Evolutionary conservation across 2,113 vertebrate genomes (phyloP).

Genomic region (Corvus moneduloides): DNA sequence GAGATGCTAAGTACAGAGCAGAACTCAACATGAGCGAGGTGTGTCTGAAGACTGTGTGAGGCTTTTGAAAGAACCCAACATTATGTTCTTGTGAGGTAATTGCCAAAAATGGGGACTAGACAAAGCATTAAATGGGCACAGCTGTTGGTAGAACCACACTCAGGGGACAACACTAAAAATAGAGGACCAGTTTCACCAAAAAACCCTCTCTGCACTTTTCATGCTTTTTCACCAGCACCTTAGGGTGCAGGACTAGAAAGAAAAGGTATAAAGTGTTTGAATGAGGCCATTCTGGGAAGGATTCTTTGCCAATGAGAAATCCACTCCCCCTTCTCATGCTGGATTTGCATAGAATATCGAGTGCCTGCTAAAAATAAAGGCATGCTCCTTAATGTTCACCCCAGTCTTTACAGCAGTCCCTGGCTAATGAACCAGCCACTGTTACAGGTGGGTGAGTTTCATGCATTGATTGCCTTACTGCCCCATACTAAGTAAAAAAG

Average conservation of each 20-base stretch:
- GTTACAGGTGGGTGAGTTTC: not conserved
- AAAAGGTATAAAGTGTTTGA: not conserved
- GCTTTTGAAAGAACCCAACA: not conserved
- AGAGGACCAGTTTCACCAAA: not conserved
- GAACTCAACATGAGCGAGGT: not conserved
- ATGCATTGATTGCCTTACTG: not conserved
- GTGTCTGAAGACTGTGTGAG: not conserved
- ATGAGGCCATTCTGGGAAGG: not conserved
- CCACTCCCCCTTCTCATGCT: not conserved
- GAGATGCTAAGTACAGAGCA: not conserved
- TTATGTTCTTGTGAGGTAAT: not conserved
- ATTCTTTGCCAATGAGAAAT: not conserved
- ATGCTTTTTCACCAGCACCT: not conserved
- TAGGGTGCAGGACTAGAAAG: not conserved
- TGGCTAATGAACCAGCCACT: conserved; percentile 19
- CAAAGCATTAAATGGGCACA: not conserved
- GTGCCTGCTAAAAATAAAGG: not conserved
- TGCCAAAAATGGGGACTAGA: not conserved
- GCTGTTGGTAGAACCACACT: not conserved
- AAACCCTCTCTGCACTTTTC: not conserved
- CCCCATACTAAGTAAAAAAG: conserved; percentile 25
- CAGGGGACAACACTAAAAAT: not conserved
- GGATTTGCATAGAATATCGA: not conserved
- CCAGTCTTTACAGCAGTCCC: not conserved
- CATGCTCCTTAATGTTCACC: not conserved